phyloP scores from a whole-genome alignment of 37 sponge, comb jelly and placozoan species.

The Chondrosia reniformis region DNA sequence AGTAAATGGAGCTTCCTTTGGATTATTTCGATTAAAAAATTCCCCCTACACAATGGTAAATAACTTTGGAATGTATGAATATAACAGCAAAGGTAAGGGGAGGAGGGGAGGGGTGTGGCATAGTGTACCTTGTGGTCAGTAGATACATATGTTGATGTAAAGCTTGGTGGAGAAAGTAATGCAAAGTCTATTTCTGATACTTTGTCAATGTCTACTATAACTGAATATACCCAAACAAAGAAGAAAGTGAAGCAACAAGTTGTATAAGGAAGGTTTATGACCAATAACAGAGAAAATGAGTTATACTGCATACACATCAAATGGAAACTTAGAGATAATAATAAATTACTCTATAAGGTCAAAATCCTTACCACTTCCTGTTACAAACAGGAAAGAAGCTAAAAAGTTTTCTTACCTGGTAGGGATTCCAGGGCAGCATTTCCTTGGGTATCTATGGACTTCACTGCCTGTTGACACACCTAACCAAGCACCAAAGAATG shows the following conservation, averaged over 20 bases:
- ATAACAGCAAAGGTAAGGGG: not conserved
- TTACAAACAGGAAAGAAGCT: not conserved
- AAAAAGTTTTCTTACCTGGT: constrained; percentile 71
- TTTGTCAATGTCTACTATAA: constrained; percentile 42
- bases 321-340: not conserved
- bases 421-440: constrained; percentile 82
- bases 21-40: constrained; percentile 56
- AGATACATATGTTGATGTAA: constrained; percentile 49
- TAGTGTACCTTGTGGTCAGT: constrained; percentile 78
- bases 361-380: not conserved
- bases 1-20: constrained; percentile 67
- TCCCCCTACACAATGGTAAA: constrained; percentile 71
- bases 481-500: not conserved
- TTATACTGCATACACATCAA: too few species aligned
- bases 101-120: not conserved
- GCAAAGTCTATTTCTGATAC: constrained; percentile 65
- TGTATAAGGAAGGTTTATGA: too few species aligned
- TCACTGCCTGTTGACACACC: constrained; percentile 34
- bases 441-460: constrained; percentile 75
- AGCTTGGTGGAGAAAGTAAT: constrained; percentile 50
- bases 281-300: too few species aligned
- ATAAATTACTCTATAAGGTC: not conserved
- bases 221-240: constrained; percentile 10
- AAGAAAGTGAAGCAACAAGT: too few species aligned
- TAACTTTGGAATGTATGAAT: not conserved